Evolutionary conservation across 2,797 vertebrate species (phyloP), one percentile per base, ranked within the genome.

Genomic region (Enteromius afrohamiltoni): DNA sequence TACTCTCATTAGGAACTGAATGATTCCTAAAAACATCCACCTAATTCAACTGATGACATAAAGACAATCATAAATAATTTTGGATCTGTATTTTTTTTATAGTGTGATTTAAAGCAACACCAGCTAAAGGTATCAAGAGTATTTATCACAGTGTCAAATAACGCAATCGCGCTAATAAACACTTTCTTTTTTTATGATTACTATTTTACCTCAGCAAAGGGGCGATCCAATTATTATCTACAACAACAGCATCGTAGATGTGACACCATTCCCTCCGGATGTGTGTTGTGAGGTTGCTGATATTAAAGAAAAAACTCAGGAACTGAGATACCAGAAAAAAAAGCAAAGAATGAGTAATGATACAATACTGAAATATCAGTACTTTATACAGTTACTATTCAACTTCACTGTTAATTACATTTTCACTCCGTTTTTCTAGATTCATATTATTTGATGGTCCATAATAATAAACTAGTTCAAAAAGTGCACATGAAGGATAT

Each of bases 231-330:
- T 92, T 94, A 85, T 94, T 86, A 70, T 93, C 93, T 78, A 98
- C 96, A 5, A 95, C 94, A n/a, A 77, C 60, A 0, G 89, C 88
- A 79, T 97, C 96, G 0, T 97, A 98, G 83, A 98, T 84, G 3
- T 87, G 91, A 92, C 94, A 96, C 98, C 97, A 99, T 89, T 97
- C 95, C 0, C 94, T 93, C 90, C 94, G 95, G 90, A 99, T 95
- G 96, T 96, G 96, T 0, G 95, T 96, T 85, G 89, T 94, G 85
- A 99, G 94, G 90, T 97, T 91, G 77, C 91, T 80, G 60, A 86
- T 85, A 90, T 93, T 94, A 91, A 98, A 97, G 92, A 98, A 95
- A 93, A 98, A 99, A 67, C 91, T 91, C 79, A 99, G 94, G 91
- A 99, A 98, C 97, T 99, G 87, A 84, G 6, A n/a, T 13, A 53